Percentiles rank a stretch among this genome's conserved stretches.
Evolutionary conservation across 37 sponge, comb jelly and placozoan species (phyloP).

Genomic region (Cliona cf. orientalis): DNA sequence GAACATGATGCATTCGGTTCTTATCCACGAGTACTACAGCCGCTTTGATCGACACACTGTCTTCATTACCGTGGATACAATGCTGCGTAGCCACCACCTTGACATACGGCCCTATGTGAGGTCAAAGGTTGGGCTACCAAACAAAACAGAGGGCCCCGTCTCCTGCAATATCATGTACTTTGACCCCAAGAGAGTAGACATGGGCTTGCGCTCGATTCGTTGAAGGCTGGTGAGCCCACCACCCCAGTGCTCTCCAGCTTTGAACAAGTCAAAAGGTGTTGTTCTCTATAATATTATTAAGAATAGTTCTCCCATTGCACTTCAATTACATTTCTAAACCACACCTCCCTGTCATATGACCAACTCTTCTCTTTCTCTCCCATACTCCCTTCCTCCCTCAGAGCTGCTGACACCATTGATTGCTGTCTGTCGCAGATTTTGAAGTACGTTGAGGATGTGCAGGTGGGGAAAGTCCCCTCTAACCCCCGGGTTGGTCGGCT

Average conservation of each 20-base stretch:
- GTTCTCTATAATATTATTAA: not conserved
- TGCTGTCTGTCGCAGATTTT: conserved; percentile 40
- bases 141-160: conserved; percentile 77
- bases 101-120: conserved; percentile 74
- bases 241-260: conserved; percentile 23
- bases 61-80: conserved; percentile 85
- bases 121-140: conserved; percentile 83
- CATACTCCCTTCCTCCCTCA: no score
- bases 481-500: conserved; percentile 68
- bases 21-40: conserved; percentile 89
- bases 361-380: no score
- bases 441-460: conserved; percentile 61
- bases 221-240: not conserved
- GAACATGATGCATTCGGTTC: conserved; percentile 75
- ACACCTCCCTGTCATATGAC: no score
- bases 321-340: no score
- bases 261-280: conserved; percentile 29
- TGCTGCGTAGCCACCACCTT: conserved; percentile 52
- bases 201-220: conserved; percentile 15
- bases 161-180: conserved; percentile 67
- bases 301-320: not conserved
- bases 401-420: conserved; percentile 38
- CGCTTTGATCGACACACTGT: conserved; percentile 60
- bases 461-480: conserved; percentile 65
- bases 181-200: conserved; percentile 84